These are phyloP conservation scores for Esperia sulphurella DNA, from an alignment of 2,888 invertebrate species.

Conservation along the genomic window DNA sequence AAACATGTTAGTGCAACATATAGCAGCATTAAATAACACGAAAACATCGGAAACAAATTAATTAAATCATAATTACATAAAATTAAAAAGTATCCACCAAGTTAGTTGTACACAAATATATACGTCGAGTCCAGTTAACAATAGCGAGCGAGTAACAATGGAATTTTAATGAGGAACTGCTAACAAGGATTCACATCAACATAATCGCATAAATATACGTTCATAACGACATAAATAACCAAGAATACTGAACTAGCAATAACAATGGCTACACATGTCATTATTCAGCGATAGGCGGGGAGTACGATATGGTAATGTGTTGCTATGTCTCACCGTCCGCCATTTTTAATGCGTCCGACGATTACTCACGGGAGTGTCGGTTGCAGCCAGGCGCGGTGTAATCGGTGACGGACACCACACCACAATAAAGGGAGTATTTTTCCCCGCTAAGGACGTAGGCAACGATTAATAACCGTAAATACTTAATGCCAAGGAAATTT, in stretches of 20 bases:
- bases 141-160: constrained; percentile 38
- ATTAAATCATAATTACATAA: constrained; percentile 22
- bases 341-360: constrained; percentile 35
- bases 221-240: constrained; percentile 55
- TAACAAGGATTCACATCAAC: constrained; percentile 63
- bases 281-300: constrained; percentile 36
- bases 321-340: constrained; percentile 24
- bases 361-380: constrained; percentile 36
- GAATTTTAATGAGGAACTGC: constrained; percentile 70
- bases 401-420: constrained; percentile 20
- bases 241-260: constrained; percentile 32
- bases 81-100: constrained; percentile 13
- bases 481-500: constrained; percentile 12
- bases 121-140: constrained; percentile 47
- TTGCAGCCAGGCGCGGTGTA: constrained; percentile 20
- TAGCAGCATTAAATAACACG: neutral
- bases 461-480: constrained; percentile 13
- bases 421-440: constrained; percentile 25
- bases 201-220: constrained; percentile 69
- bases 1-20: neutral
- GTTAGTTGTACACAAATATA: constrained; percentile 39
- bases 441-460: constrained; percentile 23
- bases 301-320: constrained; percentile 46
- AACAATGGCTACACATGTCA: constrained; percentile 34
- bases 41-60: constrained; percentile 13